Base-by-base conservation (phyloP, 1,140 invertebrate genomes). In the Ceratina japonica region DNA sequence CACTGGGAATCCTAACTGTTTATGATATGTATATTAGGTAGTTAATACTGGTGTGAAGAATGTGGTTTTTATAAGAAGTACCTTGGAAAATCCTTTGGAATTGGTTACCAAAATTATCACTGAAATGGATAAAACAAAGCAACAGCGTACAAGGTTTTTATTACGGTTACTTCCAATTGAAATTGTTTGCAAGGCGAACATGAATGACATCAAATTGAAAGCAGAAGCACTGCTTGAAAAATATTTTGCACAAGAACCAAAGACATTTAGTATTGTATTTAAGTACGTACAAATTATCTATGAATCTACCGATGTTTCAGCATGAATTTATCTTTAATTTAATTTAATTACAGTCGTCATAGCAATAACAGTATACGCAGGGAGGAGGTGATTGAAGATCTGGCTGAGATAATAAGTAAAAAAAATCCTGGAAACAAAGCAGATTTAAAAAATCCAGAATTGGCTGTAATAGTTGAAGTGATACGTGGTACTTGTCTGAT, bases 11-110 rank as follows among this genome's bases (percentile, higher is more conserved):
- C 5, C 66, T 7, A 56, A 16, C n/a, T 58, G 61, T 20, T 59
- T 64, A 54, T 81, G 10, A 52, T 76, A 2, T 80, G 76, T 81
- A 94, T 93, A 79, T 31, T 89, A 95, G 91, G 91, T 92, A 65
- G 94, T 97, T 20, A 95, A 96, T 63, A 97, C 96, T 10, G 95
- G 95, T 73, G 95, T 95, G 0, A 96, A 95, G 65, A 97, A 97
- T 90, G 94, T 96, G 81, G 90, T 98, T 71, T 98, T 98, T 90
- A 97, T 98, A 74, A 94, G 94, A 87, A 96, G 95, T 8, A 95
- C 94, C 24, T 87, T 97, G 68, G 92, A 94, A 54, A 94, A 97
- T 93, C 97, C 97, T 31, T 93, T 95, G 77, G 92, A 94, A 76
- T 80, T 98, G 13, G 95, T 94, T 0, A 90, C 94, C 49, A 91